Evolutionary conservation across 2,797 vertebrate genomes (phyloP).

Genomic region (Choloepus didactylus): DNA sequence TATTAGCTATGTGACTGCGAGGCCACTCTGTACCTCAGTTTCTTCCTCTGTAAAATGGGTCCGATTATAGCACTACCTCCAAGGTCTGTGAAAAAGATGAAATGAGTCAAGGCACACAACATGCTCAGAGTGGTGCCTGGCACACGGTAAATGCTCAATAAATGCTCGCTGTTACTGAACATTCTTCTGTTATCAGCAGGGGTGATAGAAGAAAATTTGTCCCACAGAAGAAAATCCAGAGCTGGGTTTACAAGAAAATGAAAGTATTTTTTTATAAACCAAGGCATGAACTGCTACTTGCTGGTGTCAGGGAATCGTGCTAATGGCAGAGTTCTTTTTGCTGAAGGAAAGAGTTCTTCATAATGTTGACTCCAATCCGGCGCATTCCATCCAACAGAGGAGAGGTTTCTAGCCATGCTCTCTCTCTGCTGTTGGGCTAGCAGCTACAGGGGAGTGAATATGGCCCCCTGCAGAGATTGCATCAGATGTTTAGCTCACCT

Average conservation of each 20-base stretch:
- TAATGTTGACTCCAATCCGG: not conserved
- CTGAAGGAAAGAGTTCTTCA: not conserved
- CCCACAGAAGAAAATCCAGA: not conserved
- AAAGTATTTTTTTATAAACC: slow-evolving; percentile 39
- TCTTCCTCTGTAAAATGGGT: not conserved
- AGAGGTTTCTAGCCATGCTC: not conserved
- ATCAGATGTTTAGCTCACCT: not conserved
- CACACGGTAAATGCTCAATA: not conserved
- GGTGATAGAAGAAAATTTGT: not conserved
- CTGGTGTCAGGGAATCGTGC: not conserved
- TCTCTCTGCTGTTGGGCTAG: not conserved
- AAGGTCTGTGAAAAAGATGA: not conserved
- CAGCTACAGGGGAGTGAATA: not conserved
- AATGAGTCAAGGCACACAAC: not conserved
- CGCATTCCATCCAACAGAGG: not conserved
- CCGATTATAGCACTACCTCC: not conserved
- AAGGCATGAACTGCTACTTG: not conserved
- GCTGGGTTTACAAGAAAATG: not conserved
- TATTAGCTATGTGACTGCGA: not conserved
- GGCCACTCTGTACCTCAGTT: not conserved
- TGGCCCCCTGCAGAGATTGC: not conserved
- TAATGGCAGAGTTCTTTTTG: not conserved
- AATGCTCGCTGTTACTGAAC: not conserved
- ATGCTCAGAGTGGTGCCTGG: not conserved
- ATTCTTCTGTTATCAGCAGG: not conserved